Evolutionary conservation across 1,140 invertebrate genomes (phyloP).

Genomic region (Cataglyphis hispanica): DNA sequence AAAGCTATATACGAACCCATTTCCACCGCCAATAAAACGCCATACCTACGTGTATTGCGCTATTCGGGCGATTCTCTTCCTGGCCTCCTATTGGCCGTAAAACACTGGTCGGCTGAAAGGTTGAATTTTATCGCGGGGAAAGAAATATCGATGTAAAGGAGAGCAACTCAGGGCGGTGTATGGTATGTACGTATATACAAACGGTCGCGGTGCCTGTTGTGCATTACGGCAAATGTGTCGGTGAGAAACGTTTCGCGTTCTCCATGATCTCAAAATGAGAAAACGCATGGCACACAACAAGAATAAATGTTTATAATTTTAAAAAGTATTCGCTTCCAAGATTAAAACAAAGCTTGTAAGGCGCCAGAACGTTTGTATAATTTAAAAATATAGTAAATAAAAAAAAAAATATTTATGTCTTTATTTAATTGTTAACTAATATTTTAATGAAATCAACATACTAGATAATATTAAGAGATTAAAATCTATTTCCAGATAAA

Average conservation of each 20-base stretch:
- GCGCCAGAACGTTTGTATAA: neutral
- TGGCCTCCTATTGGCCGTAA: constrained; percentile 84
- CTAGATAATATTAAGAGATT: neutral
- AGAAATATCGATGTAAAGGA: constrained; percentile 84
- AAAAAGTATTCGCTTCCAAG: neutral
- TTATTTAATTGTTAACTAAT: neutral
- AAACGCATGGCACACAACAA: neutral
- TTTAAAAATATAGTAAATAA: neutral
- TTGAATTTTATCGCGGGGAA: constrained; percentile 85
- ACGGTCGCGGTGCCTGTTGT: constrained; percentile 44
- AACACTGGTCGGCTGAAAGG: constrained; percentile 85
- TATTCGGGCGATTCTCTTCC: constrained; percentile 84
- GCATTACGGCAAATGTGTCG: constrained; percentile 53
- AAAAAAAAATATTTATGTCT: neutral
- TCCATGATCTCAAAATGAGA: constrained; percentile 49
- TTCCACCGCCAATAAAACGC: constrained; percentile 86
- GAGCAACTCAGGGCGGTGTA: constrained; percentile 64
- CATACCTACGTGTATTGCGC: constrained; percentile 85
- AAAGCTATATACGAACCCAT: constrained; percentile 84
- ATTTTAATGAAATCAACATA: neutral
- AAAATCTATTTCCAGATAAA: neutral
- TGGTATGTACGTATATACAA: constrained; percentile 53
- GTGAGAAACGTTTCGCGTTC: constrained; percentile 46
- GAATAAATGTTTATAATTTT: constrained; percentile 19
- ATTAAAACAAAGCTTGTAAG: neutral